Percentiles rank a stretch among this genome's conserved stretches.
These are phyloP conservation scores for Aromia moschata DNA, from an alignment of 2,888 invertebrate species.

Conservation along the genomic window DNA sequence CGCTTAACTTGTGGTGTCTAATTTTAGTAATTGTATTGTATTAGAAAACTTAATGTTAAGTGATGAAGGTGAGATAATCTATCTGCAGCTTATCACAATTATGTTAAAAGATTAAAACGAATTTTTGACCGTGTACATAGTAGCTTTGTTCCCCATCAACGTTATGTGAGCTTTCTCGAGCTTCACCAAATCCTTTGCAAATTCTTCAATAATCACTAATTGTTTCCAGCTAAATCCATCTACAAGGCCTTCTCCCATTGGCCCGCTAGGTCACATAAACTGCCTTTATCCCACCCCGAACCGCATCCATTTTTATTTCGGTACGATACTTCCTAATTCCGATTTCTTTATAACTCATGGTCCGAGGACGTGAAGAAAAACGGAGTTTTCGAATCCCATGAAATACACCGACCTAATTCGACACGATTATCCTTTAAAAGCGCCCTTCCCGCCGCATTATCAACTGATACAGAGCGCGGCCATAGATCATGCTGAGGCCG, in stretches of 20 bases:
- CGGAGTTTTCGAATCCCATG: conserved; percentile 15
- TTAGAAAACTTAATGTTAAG: too few species aligned
- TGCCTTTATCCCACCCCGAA: neutral
- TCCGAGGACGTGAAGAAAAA: neutral
- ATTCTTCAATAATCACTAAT: conserved; percentile 1
- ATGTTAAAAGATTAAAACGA: too few species aligned
- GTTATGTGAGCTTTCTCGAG: too few species aligned
- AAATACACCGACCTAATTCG: conserved; percentile 23
- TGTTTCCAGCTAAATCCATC: conserved; percentile 14
- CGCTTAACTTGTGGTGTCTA: too few species aligned
- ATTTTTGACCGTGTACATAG: too few species aligned
- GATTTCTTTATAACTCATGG: conserved; percentile 5
- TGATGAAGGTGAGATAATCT: too few species aligned
- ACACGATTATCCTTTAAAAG: conserved; percentile 28
- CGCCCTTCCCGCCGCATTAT: conserved; percentile 21
- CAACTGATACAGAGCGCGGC: conserved; percentile 25
- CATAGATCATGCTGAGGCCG: conserved; percentile 27
- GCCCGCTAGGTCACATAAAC: neutral
- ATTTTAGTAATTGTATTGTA: too few species aligned
- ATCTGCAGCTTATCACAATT: too few species aligned
- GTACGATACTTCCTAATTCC: conserved; percentile 20
- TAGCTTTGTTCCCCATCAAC: too few species aligned
- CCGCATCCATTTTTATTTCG: conserved; percentile 9
- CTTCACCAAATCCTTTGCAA: conserved; percentile 1
- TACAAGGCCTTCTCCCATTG: neutral